Percentiles rank a stretch among this genome's conserved stretches.
These are phyloP conservation scores for Fratercula arctica DNA, from an alignment of 2,797 vertebrate species.

Conservation along the genomic window DNA sequence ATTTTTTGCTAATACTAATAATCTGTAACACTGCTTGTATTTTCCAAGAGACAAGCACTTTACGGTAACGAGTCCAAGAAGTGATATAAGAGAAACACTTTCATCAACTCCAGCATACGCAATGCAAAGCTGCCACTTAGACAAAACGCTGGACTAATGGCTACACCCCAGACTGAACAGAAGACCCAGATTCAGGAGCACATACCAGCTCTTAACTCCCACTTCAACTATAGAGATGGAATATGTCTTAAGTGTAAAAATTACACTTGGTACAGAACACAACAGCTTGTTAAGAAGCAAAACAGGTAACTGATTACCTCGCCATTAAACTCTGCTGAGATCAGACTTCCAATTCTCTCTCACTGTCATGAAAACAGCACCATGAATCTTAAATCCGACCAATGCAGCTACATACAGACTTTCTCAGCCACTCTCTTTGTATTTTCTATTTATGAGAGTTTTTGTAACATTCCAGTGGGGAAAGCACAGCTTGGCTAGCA, in stretches of 20 bases:
- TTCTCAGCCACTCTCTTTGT: background rate
- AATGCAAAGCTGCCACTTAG: background rate
- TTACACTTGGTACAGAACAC: background rate
- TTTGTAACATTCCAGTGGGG: background rate
- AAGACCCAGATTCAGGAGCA: background rate
- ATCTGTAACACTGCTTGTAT: background rate
- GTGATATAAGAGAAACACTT: background rate
- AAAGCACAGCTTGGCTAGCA: background rate
- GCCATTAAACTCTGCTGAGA: background rate
- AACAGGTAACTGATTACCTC: background rate
- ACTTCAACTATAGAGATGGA: fast-evolving
- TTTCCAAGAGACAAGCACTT: background rate
- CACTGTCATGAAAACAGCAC: background rate
- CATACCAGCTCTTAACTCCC: background rate
- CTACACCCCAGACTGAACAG: background rate
- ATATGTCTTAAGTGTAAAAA: background rate
- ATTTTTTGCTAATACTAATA: background rate
- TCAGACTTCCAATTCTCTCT: background rate
- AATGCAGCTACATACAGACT: background rate
- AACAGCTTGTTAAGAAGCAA: background rate
- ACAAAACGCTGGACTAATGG: background rate
- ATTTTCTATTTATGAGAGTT: background rate
- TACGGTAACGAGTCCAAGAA: background rate
- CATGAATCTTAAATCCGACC: background rate
- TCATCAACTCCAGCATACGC: background rate